A percentile compares a stretch with the other conserved stretches of the same genome.
These are phyloP conservation scores for Lycaon pictus DNA, from an alignment of 2,113 vertebrate genomes.

Conservation along the genomic window DNA sequence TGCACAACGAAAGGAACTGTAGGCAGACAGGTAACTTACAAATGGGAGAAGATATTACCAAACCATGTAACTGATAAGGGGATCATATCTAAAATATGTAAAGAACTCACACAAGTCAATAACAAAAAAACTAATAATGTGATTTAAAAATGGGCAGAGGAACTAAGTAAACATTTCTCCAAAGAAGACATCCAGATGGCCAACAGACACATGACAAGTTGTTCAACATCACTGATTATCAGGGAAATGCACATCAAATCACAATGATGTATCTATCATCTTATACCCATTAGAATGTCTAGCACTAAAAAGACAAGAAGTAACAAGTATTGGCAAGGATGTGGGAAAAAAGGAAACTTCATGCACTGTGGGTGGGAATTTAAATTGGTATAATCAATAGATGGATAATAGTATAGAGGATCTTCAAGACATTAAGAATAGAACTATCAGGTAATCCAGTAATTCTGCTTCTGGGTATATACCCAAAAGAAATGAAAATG, in stretches of 20 bases:
- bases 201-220: not conserved
- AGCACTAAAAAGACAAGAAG: not conserved
- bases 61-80: not conserved
- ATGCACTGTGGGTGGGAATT: not conserved
- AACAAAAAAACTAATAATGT: not conserved
- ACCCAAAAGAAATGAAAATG: not conserved
- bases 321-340: not conserved
- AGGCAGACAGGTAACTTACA: not conserved
- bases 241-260: not conserved
- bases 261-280: not conserved
- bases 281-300: not conserved
- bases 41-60: not conserved
- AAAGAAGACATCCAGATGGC: not conserved
- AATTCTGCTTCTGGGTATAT: not conserved
- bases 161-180: not conserved
- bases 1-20: not conserved
- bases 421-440: not conserved
- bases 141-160: not conserved
- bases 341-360: not conserved
- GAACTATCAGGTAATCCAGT: not conserved
- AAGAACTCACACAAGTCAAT: not conserved
- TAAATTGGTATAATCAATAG: not conserved
- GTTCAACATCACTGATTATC: not conserved
- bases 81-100: not conserved
- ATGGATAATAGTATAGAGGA: not conserved